Evolutionary conservation across 2,113 vertebrate genomes (phyloP).

Genomic region (Sebastes schlegelii): DNA sequence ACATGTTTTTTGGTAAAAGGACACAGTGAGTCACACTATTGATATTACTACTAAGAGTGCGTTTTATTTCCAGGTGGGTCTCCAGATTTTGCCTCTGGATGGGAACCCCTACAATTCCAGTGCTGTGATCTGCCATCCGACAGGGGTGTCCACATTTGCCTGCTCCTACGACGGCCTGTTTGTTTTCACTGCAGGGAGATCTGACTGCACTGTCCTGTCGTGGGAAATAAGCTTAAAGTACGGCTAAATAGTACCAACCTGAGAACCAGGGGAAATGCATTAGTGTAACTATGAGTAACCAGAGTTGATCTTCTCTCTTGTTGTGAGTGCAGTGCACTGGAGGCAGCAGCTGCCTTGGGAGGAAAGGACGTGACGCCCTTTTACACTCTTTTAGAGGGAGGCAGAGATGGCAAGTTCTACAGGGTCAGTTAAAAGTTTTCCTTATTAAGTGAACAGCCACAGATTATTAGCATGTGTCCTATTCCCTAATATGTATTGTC

Average conservation of each 20-base stretch:
- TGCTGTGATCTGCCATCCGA: constrained; percentile 89
- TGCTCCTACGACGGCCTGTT: constrained; percentile 86
- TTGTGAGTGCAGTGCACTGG: constrained; percentile 85
- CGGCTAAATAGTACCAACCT: constrained; percentile 1
- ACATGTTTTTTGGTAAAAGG: background rate
- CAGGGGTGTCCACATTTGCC: constrained; percentile 82
- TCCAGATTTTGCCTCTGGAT: constrained; percentile 93
- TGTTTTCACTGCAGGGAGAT: constrained; percentile 89
- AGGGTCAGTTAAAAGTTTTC: constrained; percentile 80
- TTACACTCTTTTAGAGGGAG: constrained; percentile 90
- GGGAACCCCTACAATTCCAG: constrained; percentile 94
- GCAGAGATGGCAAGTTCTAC: constrained; percentile 89
- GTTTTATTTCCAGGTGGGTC: constrained; percentile 86
- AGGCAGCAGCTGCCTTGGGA: constrained; percentile 88
- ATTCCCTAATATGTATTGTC: background rate
- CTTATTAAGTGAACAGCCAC: background rate
- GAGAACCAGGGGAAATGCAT: background rate
- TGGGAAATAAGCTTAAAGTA: constrained; percentile 91
- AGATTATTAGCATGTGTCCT: background rate
- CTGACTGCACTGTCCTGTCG: constrained; percentile 84
- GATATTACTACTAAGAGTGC: constrained; percentile 1
- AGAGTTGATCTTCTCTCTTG: constrained; percentile 16
- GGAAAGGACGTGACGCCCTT: constrained; percentile 90
- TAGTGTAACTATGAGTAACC: background rate
- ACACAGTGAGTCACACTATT: background rate